phyloP scores from a whole-genome alignment of 2,888 invertebrate species.

The Nesidiocoris tenuis region DNA sequence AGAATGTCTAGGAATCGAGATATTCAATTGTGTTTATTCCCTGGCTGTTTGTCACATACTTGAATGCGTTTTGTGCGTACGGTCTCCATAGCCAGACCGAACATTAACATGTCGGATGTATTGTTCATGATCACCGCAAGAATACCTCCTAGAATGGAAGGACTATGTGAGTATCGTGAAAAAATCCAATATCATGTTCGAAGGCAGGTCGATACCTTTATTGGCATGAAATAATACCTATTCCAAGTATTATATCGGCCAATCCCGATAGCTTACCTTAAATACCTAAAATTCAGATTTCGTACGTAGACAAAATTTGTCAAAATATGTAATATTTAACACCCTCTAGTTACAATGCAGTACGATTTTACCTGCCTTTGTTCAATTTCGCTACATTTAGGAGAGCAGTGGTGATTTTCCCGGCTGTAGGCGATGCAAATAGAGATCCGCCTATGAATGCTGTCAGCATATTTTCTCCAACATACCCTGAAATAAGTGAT shows the following conservation, averaged over 20 bases:
- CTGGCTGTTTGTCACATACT: conserved; percentile 19
- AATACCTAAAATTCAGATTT: too few species aligned
- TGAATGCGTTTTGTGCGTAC: conserved; percentile 61
- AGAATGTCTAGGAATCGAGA: neutral
- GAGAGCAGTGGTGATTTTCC: conserved; percentile 66
- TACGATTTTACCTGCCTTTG: conserved; percentile 57
- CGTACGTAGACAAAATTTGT: too few species aligned
- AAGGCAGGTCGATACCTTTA: too few species aligned
- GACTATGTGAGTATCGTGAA: too few species aligned
- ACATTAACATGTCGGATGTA: conserved; percentile 76
- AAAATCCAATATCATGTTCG: too few species aligned
- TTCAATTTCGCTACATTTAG: conserved; percentile 61
- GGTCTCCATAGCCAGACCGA: conserved; percentile 76
- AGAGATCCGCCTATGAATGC: conserved; percentile 74
- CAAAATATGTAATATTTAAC: too few species aligned
- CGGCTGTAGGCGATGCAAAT: conserved; percentile 75
- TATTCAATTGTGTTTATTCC: neutral
- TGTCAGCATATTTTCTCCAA: conserved; percentile 77
- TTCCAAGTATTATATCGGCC: too few species aligned
- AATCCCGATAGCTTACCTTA: too few species aligned
- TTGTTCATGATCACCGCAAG: conserved; percentile 74
- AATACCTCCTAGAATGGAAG: conserved; percentile 64
- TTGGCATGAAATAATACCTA: too few species aligned
- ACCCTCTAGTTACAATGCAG: too few species aligned
- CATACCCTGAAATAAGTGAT: conserved; percentile 65